phyloP scores from a whole-genome alignment of 2,888 invertebrate genomes.

The Trypoxylon attenuatum region DNA sequence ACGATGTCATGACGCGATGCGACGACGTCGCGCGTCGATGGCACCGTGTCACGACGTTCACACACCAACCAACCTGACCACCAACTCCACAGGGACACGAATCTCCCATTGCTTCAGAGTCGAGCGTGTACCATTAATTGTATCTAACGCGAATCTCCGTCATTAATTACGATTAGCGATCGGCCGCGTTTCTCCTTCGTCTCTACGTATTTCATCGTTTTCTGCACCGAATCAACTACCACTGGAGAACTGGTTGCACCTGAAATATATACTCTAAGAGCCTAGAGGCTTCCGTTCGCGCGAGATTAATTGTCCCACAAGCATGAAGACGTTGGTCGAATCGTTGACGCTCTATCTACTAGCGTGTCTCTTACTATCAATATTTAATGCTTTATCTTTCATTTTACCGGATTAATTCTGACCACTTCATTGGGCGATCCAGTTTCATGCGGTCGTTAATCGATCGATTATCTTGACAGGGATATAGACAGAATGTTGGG shows the following conservation, averaged over 20 bases:
- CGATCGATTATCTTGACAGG: too few species aligned
- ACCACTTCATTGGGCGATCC: too few species aligned
- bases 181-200: too few species aligned
- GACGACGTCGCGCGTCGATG: conserved; percentile 1
- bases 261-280: not conserved
- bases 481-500: too few species aligned
- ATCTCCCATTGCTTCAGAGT: too few species aligned
- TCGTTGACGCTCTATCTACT: not conserved
- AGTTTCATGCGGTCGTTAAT: too few species aligned
- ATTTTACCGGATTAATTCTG: too few species aligned
- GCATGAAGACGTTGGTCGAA: not conserved
- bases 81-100: not conserved
- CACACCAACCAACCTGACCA: not conserved
- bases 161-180: conserved; percentile 27
- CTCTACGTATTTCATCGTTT: too few species aligned
- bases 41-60: not conserved
- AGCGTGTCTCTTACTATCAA: too few species aligned
- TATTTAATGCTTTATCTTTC: too few species aligned
- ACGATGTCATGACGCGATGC: not conserved
- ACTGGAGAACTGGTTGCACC: not conserved
- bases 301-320: not conserved
- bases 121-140: conserved; percentile 25
- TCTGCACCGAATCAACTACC: not conserved
- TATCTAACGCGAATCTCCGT: conserved; percentile 18
- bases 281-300: not conserved